A percentile compares a stretch with the other conserved stretches of the same genome.
Evolutionary conservation across 1,140 invertebrate genomes (phyloP).

Genomic region (Adoxophyes honmai): DNA sequence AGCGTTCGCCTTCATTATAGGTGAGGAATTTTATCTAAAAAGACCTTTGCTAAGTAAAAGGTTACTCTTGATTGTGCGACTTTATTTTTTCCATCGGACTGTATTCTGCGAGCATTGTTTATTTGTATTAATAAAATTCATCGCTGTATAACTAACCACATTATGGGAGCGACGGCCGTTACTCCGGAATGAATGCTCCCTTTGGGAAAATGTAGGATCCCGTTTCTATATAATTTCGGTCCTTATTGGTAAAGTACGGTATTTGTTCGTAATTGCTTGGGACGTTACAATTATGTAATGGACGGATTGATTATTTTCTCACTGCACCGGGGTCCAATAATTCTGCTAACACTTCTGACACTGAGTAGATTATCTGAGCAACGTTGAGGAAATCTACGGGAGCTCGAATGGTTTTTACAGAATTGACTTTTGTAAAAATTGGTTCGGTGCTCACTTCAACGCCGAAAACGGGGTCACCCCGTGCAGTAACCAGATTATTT

Average conservation of each 20-base stretch:
- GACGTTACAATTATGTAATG: neutral
- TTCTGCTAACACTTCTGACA: too few relatives aligned
- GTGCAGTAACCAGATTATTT: too few relatives aligned
- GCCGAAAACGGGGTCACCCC: too few relatives aligned
- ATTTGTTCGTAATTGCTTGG: neutral
- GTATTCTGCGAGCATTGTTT: neutral
- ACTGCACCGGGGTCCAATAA: neutral
- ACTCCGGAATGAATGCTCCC: conserved; percentile 2
- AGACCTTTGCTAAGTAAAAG: conserved; percentile 7
- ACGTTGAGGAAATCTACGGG: too few relatives aligned
- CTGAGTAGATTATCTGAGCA: too few relatives aligned
- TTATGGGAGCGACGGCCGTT: neutral
- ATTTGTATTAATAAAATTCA: conserved; percentile 4
- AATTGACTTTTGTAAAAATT: too few relatives aligned
- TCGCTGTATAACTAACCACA: neutral
- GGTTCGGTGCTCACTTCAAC: too few relatives aligned
- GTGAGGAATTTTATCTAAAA: conserved; percentile 18
- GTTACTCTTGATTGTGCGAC: neutral
- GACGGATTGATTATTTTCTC: neutral
- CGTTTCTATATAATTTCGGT: neutral
- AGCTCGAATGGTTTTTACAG: too few relatives aligned
- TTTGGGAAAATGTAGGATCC: neutral
- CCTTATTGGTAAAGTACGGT: neutral
- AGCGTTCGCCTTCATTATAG: conserved; percentile 25
- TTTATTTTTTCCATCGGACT: conserved; percentile 6